Conservation (phyloP, 2,797 vertebrate genomes). For the Clarias fuscus region DNA sequence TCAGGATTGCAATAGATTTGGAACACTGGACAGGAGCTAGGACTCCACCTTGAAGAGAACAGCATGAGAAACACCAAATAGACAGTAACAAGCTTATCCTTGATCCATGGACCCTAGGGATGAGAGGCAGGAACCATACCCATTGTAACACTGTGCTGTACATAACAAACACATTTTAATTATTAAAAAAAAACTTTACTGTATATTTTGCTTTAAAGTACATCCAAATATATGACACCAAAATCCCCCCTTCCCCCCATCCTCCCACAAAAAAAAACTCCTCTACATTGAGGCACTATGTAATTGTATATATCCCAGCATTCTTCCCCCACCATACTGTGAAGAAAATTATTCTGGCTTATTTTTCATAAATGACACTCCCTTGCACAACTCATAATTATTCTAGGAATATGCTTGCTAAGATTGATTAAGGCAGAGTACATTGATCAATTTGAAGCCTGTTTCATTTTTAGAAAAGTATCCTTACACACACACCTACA, state of each 20-base stretch:
- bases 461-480: constrained; percentile 89
- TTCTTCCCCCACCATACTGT: constrained; percentile 67
- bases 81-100: background rate
- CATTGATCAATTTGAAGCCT: constrained; percentile 86
- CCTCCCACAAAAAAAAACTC: constrained; percentile 53
- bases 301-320: constrained; percentile 37
- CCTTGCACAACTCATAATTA: constrained; percentile 75
- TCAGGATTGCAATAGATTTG: background rate
- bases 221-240: constrained; percentile 67
- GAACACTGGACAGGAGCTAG: background rate
- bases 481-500: constrained; percentile 68
- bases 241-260: constrained; percentile 38
- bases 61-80: background rate
- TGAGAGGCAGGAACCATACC: background rate
- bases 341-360: constrained; percentile 71
- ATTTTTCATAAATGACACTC: constrained; percentile 77
- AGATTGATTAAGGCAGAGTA: constrained; percentile 91
- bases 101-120: background rate
- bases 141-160: background rate
- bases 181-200: background rate
- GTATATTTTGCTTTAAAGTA: constrained; percentile 14
- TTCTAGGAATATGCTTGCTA: constrained; percentile 70
- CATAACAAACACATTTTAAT: constrained; percentile 29
- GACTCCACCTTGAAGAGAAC: background rate
- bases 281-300: constrained; percentile 39